Evolutionary conservation across 2,888 invertebrate species (phyloP).

Genomic region (Xestia xanthographa): DNA sequence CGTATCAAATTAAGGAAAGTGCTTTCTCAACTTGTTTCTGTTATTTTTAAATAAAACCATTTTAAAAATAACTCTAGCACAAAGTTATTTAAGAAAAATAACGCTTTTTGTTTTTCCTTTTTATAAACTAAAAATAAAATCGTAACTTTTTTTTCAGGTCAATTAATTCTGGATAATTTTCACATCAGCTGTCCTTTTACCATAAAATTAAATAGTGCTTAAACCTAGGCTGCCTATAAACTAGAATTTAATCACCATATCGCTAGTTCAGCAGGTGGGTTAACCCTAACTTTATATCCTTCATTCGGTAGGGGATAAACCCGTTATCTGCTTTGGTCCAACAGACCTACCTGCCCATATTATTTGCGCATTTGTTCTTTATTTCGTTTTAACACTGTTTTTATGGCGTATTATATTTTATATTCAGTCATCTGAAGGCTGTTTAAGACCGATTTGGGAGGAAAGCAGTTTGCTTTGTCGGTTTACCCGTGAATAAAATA

Average conservation of each 20-base stretch:
- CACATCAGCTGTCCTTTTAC: background rate
- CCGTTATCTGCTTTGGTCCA: conserved; percentile 8
- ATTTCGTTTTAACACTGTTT: conserved; percentile 21
- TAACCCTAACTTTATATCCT: conserved; percentile 19
- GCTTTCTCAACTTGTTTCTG: conserved; percentile 6
- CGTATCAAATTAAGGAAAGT: conserved; percentile 25
- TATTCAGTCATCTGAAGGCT: background rate
- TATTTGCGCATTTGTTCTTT: conserved; percentile 5
- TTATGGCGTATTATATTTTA: conserved; percentile 11
- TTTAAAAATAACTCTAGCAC: background rate
- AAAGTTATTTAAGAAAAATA: background rate
- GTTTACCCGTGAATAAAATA: background rate
- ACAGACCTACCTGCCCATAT: background rate
- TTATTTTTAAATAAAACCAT: conserved; percentile 3
- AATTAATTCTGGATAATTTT: background rate
- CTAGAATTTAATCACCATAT: conserved; percentile 35
- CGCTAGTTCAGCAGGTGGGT: conserved; percentile 34
- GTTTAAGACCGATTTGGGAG: background rate
- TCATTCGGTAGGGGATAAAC: conserved; percentile 28
- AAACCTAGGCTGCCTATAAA: conserved; percentile 26
- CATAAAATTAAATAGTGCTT: conserved; percentile 3
- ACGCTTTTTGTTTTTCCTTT: background rate
- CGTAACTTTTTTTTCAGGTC: conserved; percentile 15
- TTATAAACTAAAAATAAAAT: background rate
- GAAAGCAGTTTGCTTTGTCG: background rate